phyloP scores from a whole-genome alignment of 1,140 invertebrate species.

The Magallana gigas region DNA sequence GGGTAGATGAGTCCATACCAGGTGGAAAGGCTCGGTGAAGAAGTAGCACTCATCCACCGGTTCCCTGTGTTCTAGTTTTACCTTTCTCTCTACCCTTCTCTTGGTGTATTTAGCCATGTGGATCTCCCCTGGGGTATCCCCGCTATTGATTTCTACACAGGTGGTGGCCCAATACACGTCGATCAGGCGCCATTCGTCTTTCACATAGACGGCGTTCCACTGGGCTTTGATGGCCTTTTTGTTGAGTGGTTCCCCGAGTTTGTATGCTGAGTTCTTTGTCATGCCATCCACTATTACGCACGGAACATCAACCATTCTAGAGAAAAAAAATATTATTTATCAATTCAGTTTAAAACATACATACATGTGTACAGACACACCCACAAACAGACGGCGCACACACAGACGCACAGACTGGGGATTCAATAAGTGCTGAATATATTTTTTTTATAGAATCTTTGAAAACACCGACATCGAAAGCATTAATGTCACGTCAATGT shows the following conservation, averaged over 20 bases:
- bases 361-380: neutral
- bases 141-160: constrained; percentile 57
- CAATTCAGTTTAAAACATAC: neutral
- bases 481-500: too few relatives aligned
- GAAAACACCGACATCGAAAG: too few relatives aligned
- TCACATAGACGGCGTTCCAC: constrained; percentile 68
- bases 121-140: neutral
- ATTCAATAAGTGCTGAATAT: too few relatives aligned
- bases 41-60: constrained; percentile 78
- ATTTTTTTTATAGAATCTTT: too few relatives aligned
- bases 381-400: too few relatives aligned
- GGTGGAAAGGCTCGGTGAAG: constrained; percentile 80
- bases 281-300: constrained; percentile 65
- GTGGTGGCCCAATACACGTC: constrained; percentile 67
- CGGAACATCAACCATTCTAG: constrained; percentile 61
- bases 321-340: neutral
- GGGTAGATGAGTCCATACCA: constrained; percentile 81
- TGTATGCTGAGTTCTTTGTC: constrained; percentile 64
- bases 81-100: neutral
- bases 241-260: constrained; percentile 63
- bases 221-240: constrained; percentile 59
- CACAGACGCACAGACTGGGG: too few relatives aligned
- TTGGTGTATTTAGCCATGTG: constrained; percentile 6
- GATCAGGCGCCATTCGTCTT: constrained; percentile 62
- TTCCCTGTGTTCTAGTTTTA: constrained; percentile 55